Evolutionary conservation across 2,797 vertebrate genomes (phyloP), one percentile per base, ranked within the genome.

Genomic region (Dicrostonyx torquatus): DNA sequence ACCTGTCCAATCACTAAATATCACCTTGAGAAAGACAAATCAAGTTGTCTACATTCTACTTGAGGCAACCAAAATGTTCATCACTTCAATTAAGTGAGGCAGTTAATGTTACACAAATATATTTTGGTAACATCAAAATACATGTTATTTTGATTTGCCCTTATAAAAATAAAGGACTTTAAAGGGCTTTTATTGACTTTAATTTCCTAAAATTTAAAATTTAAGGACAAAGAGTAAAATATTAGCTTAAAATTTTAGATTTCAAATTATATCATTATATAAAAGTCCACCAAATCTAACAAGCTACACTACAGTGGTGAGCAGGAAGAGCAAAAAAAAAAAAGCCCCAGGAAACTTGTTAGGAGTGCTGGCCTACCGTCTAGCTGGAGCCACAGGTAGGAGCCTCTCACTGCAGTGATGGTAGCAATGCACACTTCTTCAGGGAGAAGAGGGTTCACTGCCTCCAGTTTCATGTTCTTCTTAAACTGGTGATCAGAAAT

Each of bases 401-500:
- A 99, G 75, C 99, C 99, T 98, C 99, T 99, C 97, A 99, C 98
- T 94, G 98, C 99, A 96, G 98, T 99, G 95, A 99, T 98, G 43
- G 99, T 99, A 64, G 99, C 99, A 97, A 99, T 98, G 48, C 99
- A 99, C 93, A 99, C 99, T 98, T 99, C 99, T 98, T 99, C 99
- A 29, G 99, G 99, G 93, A 99, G 98, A 97, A 99, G 97, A 9
- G 98, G 99, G 98, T 99, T 99, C 97, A 99, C 99, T 14, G 99
- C 99, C 98, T 99, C 99, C 34, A 99, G 99, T 98, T 99, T 99
- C 99, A 99, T 99, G 95, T 98, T 99, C 97, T 99, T 99, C 98
- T 99, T 99, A 98, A 99, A 99, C 96, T 99, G 98, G 97, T 99
- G 99, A 84, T 99, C 99, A 96, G 97, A 98, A 97, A 96, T 91